Evolutionary conservation across 2,113 vertebrate genomes (phyloP).

Genomic region (Acanthisitta chloris): DNA sequence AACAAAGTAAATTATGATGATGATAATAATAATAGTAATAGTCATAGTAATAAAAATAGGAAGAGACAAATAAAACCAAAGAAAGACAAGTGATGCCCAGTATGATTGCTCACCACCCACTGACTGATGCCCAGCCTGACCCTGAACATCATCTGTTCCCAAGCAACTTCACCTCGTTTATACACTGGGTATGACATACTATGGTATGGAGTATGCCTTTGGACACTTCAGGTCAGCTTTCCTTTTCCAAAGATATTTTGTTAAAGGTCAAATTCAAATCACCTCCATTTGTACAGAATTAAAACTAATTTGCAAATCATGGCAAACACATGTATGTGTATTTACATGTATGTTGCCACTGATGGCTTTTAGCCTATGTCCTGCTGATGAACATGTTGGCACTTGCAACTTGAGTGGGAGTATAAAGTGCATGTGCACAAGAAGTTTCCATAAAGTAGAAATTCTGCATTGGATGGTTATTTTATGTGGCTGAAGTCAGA

Average conservation of each 20-base stretch:
- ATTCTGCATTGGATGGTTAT: not conserved
- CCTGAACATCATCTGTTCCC: not conserved
- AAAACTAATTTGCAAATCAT: not conserved
- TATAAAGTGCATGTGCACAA: not conserved
- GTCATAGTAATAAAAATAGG: not conserved
- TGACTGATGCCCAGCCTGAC: not conserved
- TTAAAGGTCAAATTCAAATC: not conserved
- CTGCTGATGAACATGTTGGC: not conserved
- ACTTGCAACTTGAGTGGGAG: not conserved
- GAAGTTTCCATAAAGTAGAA: not conserved
- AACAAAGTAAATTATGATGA: not conserved
- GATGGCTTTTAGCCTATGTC: not conserved
- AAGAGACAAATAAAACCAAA: not conserved
- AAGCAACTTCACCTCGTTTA: not conserved
- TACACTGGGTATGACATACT: not conserved
- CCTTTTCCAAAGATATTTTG: not conserved
- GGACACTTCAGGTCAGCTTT: not conserved
- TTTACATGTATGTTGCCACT: not conserved
- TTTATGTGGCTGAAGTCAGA: not conserved
- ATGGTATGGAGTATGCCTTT: no score
- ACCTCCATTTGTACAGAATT: not conserved
- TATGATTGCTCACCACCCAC: not conserved
- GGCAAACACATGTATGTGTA: accelerated
- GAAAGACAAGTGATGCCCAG: accelerated
- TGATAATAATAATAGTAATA: not conserved